Evolutionary conservation across 1,140 invertebrate genomes (phyloP), one percentile per base, ranked within the genome.

Genomic region (Thaumetopoea pityocampa): DNA sequence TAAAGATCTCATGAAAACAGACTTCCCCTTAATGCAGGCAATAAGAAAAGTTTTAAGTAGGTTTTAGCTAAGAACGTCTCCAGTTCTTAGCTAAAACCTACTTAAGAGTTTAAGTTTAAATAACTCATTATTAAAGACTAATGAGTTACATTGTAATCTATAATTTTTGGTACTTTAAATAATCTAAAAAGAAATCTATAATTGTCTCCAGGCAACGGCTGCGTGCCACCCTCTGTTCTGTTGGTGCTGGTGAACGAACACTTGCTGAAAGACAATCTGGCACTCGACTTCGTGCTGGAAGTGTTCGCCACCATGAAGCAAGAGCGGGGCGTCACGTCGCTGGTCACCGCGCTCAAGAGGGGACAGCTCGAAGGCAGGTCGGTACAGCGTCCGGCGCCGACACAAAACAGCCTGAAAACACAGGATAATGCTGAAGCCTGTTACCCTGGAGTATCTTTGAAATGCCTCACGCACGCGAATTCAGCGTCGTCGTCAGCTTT

Each of bases 181-280:
- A 4, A 10, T 1, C 15, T 4, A 6, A 19, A 7, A 8, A 3
- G 1, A 4, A 2, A 26, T 16, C 10, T 26, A 23, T 16, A 15
- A 30, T 17, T 51, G 19, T 9, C 7, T 29, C 12, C 62, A 89
- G 89, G 88, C 23, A 95, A 96, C 87, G 93, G 93, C 52, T 93
- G 95, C 69, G 91, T 96, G 56, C 91, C 94, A 60, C 92, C 96
- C 32, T 91, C 90, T 52, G 93, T 96, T 38, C 89, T 98, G 51
- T 88, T 92, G 69, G 92, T 94, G 65, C 85, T 95, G 61, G 92
- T 93, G 64, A 94, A 94, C 83, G 96, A 98, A 81, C 96, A 98
- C 89, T 88, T 98, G 56, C 91, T 98, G 49, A 98, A 98, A 81
- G 97, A 98, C 87, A 95, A 96, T 85, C 87, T 96, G 71, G 95